A percentile compares a stretch with the other conserved stretches of the same genome.
Evolutionary conservation across 2,797 vertebrate species (phyloP).

Genomic region (Platyrinchus mystaceus): DNA sequence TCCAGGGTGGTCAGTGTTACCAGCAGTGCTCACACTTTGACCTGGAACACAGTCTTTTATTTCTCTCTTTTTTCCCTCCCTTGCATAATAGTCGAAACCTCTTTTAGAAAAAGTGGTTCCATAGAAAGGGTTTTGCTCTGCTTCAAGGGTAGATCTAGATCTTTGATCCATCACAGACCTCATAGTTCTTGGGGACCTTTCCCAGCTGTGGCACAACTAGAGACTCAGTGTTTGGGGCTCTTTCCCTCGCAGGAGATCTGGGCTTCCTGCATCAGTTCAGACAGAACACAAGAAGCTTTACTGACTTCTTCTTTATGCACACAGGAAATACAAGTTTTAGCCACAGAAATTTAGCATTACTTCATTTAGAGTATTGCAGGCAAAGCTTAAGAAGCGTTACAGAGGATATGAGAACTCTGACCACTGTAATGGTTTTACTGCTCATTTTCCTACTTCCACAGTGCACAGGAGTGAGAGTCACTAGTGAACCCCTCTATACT

Average conservation of each 20-base stretch:
- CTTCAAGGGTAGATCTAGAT: neutral
- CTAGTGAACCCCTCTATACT: neutral
- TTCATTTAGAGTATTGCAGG: slow-evolving; percentile 5
- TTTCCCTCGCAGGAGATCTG: neutral
- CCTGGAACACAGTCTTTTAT: neutral
- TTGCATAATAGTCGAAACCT: neutral
- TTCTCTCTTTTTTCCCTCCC: neutral
- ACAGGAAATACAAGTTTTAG: neutral
- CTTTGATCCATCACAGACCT: neutral
- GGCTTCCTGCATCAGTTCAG: neutral
- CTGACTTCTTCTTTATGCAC: neutral
- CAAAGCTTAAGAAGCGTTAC: slow-evolving; percentile 3
- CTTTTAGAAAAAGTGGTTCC: neutral
- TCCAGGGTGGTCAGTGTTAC: neutral
- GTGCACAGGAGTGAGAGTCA: neutral
- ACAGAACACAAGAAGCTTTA: slow-evolving; percentile 25
- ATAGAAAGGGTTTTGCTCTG: neutral
- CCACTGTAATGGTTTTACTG: neutral
- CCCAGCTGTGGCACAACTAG: neutral
- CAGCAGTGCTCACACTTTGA: neutral
- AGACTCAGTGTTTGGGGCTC: neutral
- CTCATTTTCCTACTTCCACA: neutral
- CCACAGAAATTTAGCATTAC: neutral
- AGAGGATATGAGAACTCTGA: neutral
- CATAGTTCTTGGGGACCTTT: neutral